Evolutionary conservation across 2,797 vertebrate species (phyloP), one percentile per base, ranked within the genome.

Genomic region (Picus viridis): DNA sequence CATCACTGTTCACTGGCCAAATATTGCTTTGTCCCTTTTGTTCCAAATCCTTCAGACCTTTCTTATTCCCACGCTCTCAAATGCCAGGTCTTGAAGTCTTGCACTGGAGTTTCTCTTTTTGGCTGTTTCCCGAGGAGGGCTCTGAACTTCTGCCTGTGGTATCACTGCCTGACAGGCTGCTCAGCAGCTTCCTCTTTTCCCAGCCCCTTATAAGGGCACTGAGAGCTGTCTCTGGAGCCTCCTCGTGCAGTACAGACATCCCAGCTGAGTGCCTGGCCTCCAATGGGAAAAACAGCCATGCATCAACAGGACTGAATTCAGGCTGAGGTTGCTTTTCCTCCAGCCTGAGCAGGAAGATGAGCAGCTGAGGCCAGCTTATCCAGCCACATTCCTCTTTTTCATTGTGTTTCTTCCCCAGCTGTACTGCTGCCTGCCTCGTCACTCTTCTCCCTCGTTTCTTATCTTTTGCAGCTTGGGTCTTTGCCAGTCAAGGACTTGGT

Each of bases 21-120:
- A 91, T 86, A 88, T 89, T 75, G 39, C 81, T 90, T 90, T 90
- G 59, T 91, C 68, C 65, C 75, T 88, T 94, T 94, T 92, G 83
- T 94, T 89, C 51, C 51, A 26, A 12, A 29, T 91, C 86, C 82
- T 83, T 81, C 70, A 72, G 88, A 82, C 93, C 78, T 90, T 78
- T 83, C 88, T 78, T 32, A 83, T 95, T 95, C 96, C 95, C 95
- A 96, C 64, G 83, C 86, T 96, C 83, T 79, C 80, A 88, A 88
- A 91, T 89, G 83, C 89, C 83, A 95, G 92, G 77, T 90, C 88
- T 88, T 53, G 51, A 88, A 86, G 86, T 82, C 85, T 81, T 80
- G 79, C 59, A 16, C 47, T 72, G 67, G 53, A 62, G 53, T 95
- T 96, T 95, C 85, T 92, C 89, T 86, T 86, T 82, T 53, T 74